A percentile compares a stretch with the other conserved stretches of the same genome.
phyloP scores from a whole-genome alignment of 2,113 vertebrate species.

The Arenaria interpres region DNA sequence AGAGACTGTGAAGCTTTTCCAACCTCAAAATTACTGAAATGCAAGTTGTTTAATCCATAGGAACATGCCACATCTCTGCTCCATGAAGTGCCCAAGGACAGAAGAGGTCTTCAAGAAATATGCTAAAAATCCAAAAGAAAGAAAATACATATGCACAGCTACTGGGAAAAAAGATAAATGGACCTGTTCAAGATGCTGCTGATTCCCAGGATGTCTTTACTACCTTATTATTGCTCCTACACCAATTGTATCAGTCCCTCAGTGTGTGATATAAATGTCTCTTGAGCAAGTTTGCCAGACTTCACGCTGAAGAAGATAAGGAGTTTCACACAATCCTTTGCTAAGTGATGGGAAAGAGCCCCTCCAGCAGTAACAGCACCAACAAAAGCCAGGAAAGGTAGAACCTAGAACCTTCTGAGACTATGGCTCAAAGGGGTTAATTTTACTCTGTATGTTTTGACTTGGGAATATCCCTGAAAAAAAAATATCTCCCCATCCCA shows the following conservation, averaged over 20 bases:
- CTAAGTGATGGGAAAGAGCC: not conserved
- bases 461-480: not conserved
- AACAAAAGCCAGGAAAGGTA: not conserved
- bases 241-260: not conserved
- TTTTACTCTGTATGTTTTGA: not conserved
- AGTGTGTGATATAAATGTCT: not conserved
- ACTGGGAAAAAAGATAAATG: not conserved
- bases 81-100: too few relatives aligned
- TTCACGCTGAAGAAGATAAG: not conserved
- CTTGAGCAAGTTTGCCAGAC: not conserved
- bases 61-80: not conserved
- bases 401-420: not conserved
- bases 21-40: not conserved
- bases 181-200: not conserved
- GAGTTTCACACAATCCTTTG: not conserved
- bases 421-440: not conserved
- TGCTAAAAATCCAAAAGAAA: not conserved
- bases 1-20: not conserved
- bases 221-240: not conserved
- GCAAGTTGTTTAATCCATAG: not conserved
- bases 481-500: not conserved
- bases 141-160: not conserved
- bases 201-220: not conserved
- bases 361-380: not conserved
- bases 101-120: not conserved